Percentiles rank a stretch among this genome's conserved stretches.
Conservation (phyloP, 2,113 vertebrate genomes). For the Poeciliopsis turrubarensis region DNA sequence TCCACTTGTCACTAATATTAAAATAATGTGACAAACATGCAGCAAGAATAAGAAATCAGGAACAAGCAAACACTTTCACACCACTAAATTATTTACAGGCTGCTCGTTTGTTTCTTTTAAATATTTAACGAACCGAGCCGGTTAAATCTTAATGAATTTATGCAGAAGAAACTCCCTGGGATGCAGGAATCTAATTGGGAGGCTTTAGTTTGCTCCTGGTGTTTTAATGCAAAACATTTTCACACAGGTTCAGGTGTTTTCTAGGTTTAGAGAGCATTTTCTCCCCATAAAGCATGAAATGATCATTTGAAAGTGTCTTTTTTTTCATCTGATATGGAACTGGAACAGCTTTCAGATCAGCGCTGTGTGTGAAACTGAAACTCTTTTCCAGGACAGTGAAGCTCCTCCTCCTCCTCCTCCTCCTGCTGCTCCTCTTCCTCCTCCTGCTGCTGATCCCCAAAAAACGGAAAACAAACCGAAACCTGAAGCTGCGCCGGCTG, state of each 20-base stretch:
- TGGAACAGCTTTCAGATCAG: background rate
- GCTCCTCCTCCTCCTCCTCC: conserved; percentile 24
- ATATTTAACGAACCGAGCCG: background rate
- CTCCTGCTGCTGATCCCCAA: conserved; percentile 11
- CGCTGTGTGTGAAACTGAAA: background rate
- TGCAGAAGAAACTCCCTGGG: too few species aligned
- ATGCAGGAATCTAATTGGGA: too few species aligned
- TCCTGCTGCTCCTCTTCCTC: background rate
- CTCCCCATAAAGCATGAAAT: background rate
- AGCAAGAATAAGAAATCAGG: too few species aligned
- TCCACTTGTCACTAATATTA: too few species aligned
- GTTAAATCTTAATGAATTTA: too few species aligned
- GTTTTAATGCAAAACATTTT: too few species aligned
- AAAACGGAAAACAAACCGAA: conserved; percentile 40
- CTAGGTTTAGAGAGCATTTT: background rate
- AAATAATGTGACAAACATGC: too few species aligned
- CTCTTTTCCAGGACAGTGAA: conserved; percentile 57
- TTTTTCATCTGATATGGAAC: background rate
- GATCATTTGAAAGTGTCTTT: background rate
- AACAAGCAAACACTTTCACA: too few species aligned
- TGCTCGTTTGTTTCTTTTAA: background rate
- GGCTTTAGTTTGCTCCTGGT: too few species aligned
- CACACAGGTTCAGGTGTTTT: background rate
- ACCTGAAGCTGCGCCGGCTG: conserved; percentile 8
- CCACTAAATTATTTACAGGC: background rate